Evolutionary conservation across 2,888 invertebrate species (phyloP), one percentile per base, ranked within the genome.

Genomic region (Sinohyriopsis cumingii): DNA sequence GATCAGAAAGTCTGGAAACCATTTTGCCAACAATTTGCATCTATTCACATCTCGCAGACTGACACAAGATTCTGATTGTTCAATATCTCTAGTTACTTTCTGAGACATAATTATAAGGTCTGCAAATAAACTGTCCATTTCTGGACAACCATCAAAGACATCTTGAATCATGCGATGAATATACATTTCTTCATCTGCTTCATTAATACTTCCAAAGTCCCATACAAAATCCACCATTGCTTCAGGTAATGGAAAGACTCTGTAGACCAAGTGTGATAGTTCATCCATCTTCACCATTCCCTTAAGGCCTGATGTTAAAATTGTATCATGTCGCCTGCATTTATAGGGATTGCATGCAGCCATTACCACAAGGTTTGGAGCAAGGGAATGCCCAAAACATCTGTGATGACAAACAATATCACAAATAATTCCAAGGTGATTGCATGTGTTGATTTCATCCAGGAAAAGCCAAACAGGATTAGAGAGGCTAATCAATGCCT

Each of bases 261-360:
- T 68, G 59, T 79, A 79, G 0, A 74, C 79, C 9, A 79, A 60
- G 25, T 65, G 63, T 9, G 77, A 77, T 4, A 71, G 65, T 24
- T 71, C 69, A 63, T 77, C 79, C 22, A 69, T 64, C 60, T 70
- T 72, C 3, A 73, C 59, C 56, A 76, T 76, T 12, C 65, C 73
- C 22, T 73, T 67, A 18, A 79, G 57, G 33, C 79, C 77, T 18
- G 72, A 59, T 5, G 79, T 75, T 19, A 67, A 62, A 54, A 77
- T 68, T 5, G 68, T 25, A 9, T 63, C 62, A 7, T 67, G 55
- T 24, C 55, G 56, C 64, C 78, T 63, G 9, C 72, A 55, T 59
- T 69, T 65, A 55, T 78, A 78, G 24, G 79, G 79, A 71, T 79
- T 79, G 56, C 79, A 79, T 7, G 79, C 79, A 56, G 75, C 79